Evolutionary conservation across 2,888 invertebrate species (phyloP), one percentile per base, ranked within the genome.

Genomic region (Exocentrus adspersus): DNA sequence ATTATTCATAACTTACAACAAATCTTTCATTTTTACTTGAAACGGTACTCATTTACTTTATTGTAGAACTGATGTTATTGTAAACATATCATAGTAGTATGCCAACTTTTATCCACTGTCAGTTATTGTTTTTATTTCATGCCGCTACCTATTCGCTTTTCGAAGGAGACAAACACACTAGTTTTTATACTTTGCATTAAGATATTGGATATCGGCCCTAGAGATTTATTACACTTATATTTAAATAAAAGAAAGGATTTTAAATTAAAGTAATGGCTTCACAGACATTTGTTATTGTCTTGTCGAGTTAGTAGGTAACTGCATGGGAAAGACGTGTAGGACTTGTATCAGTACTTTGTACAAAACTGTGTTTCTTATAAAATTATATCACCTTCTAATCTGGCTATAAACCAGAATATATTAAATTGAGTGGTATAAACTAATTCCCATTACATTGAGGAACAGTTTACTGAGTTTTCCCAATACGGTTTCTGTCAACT

Each of bases 401-500:
- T n/a, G n/a, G 14, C 37, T 12, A 37, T 7, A 37, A 37, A 3
- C 14, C n/a, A 37, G 37, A 37, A 7, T 12, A n/a, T 2, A 12
- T 12, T 12, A n/a, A 5, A 10, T 12, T 43, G 17, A 24, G 24
- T 24, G 7, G n/a, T 5, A 14, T 2, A 21, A 28, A 54, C 37
- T 28, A 21, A 43, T 51, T 51, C n/a, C n/a, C n/a, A n/a, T n/a
- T n/a, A n/a, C n/a, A n/a, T n/a, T n/a, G n/a, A n/a, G n/a, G n/a
- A n/a, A n/a, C n/a, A n/a, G n/a, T n/a, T 51, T 48, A 30, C 19
- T 32, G 48, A 24, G 9, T 46, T 61, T 53, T 30, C 61, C 46
- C 19, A 58, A 62, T 64, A 51, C 69, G 71, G 68, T 69, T 71
- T 66, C 59, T 62, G 64, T 72, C 73, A 72, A 67, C 68, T 66